Conservation (phyloP, 1,140 invertebrate species). For the Drosophila arawakana region DNA sequence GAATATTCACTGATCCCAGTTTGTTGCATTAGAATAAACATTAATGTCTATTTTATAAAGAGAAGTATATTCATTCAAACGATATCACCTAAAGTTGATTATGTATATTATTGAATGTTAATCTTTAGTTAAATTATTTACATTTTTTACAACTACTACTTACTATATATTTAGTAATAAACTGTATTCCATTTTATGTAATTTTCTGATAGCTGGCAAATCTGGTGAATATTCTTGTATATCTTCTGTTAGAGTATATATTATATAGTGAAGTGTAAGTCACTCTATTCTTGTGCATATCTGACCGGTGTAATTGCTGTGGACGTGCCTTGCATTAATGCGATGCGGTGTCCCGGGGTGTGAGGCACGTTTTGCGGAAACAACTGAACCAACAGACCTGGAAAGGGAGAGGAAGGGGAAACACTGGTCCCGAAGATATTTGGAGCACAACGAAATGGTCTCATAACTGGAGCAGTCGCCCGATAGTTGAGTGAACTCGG, state of each 20-base stretch:
- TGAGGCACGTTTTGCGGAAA: constrained; percentile 59
- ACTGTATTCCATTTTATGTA: background rate
- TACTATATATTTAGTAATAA: no score
- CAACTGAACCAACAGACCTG: constrained; percentile 36
- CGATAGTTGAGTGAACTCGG: constrained; percentile 67
- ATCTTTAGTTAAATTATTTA: no score
- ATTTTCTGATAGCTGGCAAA: background rate
- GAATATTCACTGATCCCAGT: no score
- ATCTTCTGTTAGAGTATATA: constrained; percentile 12
- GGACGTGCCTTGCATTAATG: constrained; percentile 68
- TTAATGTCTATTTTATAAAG: no score
- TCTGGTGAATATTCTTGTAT: no score
- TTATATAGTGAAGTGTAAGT: constrained; percentile 32
- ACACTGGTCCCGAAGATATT: constrained; percentile 32
- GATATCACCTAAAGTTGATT: no score
- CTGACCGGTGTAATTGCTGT: constrained; percentile 39
- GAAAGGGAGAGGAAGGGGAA: background rate
- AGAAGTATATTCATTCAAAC: no score
- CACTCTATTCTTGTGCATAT: constrained; percentile 55
- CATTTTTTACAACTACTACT: no score
- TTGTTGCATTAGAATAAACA: no score
- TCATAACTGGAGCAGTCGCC: constrained; percentile 59
- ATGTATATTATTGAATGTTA: no score
- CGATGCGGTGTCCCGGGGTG: constrained; percentile 18
- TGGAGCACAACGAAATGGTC: constrained; percentile 70